A percentile compares a stretch with the other conserved stretches of the same genome.
phyloP scores from a whole-genome alignment of 2,888 invertebrate species.

The Machimus rusticus region DNA sequence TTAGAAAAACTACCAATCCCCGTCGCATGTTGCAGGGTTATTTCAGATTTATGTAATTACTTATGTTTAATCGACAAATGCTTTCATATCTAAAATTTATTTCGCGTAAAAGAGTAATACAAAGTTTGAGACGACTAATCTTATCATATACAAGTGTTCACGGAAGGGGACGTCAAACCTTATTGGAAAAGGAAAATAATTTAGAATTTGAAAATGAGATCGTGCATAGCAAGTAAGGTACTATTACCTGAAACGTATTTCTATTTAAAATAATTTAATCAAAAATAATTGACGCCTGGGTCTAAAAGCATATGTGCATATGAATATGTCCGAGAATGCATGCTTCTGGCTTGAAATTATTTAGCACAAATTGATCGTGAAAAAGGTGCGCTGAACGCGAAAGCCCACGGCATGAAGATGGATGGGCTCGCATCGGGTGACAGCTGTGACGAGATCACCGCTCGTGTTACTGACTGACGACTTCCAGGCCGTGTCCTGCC shows the following conservation, averaged over 20 bases:
- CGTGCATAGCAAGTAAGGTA: not conserved
- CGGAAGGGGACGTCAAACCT: too few species aligned
- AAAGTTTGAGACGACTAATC: too few species aligned
- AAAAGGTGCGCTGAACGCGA: not conserved
- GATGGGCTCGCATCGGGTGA: conserved; percentile 33
- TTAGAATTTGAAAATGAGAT: not conserved
- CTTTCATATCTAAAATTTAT: too few species aligned
- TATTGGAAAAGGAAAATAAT: too few species aligned
- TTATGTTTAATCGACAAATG: too few species aligned
- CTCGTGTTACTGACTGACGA: not conserved
- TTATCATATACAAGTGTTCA: too few species aligned
- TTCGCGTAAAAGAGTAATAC: too few species aligned
- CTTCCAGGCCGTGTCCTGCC: conserved; percentile 1
- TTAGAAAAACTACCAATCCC: too few species aligned
- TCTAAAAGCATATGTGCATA: not conserved
- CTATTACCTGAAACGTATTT: not conserved
- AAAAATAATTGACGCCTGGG: not conserved
- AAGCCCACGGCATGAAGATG: conserved; percentile 1
- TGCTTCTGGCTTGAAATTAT: not conserved
- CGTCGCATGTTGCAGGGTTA: too few species aligned
- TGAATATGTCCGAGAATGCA: too few species aligned
- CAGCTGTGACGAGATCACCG: conserved; percentile 14
- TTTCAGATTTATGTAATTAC: too few species aligned
- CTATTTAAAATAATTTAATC: too few species aligned
- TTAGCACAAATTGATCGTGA: not conserved